Evolutionary conservation across 2,888 invertebrate species (phyloP).

Genomic region (Tipula confusa): DNA sequence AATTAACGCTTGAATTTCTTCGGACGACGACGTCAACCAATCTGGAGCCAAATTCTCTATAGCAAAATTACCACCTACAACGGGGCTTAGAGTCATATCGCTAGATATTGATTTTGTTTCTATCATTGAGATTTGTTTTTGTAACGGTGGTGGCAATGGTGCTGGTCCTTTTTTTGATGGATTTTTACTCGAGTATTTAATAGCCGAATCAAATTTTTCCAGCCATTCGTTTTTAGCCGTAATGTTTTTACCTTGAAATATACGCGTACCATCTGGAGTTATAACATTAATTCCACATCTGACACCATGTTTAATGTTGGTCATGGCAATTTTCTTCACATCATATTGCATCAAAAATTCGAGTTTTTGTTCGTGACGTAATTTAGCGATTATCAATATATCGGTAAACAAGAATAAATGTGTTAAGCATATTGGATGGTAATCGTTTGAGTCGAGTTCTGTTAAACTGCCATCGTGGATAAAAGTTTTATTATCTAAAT

Average conservation of each 20-base stretch:
- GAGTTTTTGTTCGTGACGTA: slow-evolving; percentile 51
- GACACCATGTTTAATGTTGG: slow-evolving; percentile 87
- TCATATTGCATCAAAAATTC: slow-evolving; percentile 48
- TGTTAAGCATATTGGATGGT: slow-evolving; percentile 78
- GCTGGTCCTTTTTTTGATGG: slow-evolving; percentile 53
- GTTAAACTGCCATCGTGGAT: slow-evolving; percentile 89
- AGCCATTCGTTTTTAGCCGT: slow-evolving; percentile 79
- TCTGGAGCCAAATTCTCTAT: slow-evolving; percentile 57
- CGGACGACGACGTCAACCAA: slow-evolving; percentile 86
- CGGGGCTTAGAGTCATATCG: slow-evolving; percentile 40
- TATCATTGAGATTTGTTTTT: slow-evolving; percentile 38
- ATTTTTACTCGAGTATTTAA: slow-evolving; percentile 65
- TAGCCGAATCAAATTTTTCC: slow-evolving; percentile 85
- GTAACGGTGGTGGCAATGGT: slow-evolving; percentile 44
- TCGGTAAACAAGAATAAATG: slow-evolving; percentile 92
- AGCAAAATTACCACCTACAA: slow-evolving; percentile 39
- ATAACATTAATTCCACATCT: slow-evolving; percentile 92
- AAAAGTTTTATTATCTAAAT: slow-evolving; percentile 54
- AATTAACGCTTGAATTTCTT: slow-evolving; percentile 90
- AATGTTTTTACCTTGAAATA: slow-evolving; percentile 82
- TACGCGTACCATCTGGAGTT: slow-evolving; percentile 87
- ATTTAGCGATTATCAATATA: slow-evolving; percentile 79
- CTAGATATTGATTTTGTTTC: slow-evolving; percentile 40
- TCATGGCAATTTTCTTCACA: slow-evolving; percentile 80
- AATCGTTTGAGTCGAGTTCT: slow-evolving; percentile 84